Evolutionary conservation across 2,888 invertebrate species (phyloP).

Genomic region (Oligia fasciuncula): DNA sequence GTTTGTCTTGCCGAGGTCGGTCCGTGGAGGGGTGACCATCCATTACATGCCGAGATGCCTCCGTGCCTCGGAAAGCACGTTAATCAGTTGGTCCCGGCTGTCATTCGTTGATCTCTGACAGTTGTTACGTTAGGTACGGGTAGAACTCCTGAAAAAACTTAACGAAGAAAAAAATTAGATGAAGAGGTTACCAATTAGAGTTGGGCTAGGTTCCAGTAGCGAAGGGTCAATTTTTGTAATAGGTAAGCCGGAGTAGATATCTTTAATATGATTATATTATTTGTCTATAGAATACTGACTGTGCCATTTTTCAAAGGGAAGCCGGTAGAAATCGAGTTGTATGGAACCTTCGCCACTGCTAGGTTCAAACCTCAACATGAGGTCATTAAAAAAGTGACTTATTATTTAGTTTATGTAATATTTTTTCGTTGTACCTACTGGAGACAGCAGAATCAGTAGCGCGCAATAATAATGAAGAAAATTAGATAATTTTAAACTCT

Average conservation of each 20-base stretch:
- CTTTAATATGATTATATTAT: no score
- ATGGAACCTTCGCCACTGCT: no score
- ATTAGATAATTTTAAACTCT: background rate
- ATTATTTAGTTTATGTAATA: background rate
- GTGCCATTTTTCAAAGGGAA: no score
- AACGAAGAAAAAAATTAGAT: background rate
- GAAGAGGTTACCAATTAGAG: background rate
- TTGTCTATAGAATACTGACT: no score
- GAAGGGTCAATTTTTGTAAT: no score
- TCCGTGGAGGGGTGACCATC: background rate
- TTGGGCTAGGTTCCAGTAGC: no score
- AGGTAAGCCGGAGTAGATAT: no score
- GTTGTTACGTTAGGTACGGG: background rate
- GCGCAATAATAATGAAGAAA: no score
- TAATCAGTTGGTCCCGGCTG: background rate
- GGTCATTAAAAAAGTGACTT: background rate
- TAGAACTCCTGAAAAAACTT: background rate
- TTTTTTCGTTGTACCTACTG: background rate
- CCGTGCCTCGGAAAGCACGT: background rate
- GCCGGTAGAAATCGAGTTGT: no score
- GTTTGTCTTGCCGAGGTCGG: background rate
- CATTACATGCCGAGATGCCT: background rate
- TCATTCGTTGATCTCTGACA: background rate
- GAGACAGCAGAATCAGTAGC: background rate
- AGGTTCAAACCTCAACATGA: background rate